phyloP scores from a whole-genome alignment of 2,113 vertebrate genomes.

The Myxocyprinus asiaticus region DNA sequence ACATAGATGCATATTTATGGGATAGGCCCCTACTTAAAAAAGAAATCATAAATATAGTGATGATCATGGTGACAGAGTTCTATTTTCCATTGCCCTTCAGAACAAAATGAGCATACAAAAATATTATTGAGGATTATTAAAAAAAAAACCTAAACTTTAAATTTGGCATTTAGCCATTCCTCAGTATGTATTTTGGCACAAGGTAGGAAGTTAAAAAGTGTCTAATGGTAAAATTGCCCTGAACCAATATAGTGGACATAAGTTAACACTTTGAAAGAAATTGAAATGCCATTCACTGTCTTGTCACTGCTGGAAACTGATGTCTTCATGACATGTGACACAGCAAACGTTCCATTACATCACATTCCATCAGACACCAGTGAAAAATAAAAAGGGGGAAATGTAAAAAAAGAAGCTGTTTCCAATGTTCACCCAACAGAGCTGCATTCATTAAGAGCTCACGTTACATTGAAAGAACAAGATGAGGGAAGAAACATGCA shows the following conservation, averaged over 20 bases:
- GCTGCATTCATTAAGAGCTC: background rate
- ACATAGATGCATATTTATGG: too few relatives aligned
- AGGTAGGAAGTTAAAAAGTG: background rate
- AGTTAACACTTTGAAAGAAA: constrained; percentile 9
- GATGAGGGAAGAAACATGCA: background rate
- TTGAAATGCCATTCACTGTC: constrained; percentile 30
- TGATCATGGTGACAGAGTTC: too few relatives aligned
- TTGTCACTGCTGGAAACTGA: constrained; percentile 37
- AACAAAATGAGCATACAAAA: too few relatives aligned
- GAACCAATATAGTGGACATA: background rate
- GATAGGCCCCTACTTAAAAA: too few relatives aligned
- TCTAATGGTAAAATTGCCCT: constrained; percentile 12
- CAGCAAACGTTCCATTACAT: constrained; percentile 9
- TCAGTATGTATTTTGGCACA: constrained; percentile 25
- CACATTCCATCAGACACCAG: background rate
- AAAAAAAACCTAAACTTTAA: background rate
- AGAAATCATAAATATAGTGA: too few relatives aligned
- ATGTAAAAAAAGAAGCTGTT: constrained; percentile 26
- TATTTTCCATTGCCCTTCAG: too few relatives aligned
- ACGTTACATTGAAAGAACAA: too few relatives aligned
- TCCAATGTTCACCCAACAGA: constrained; percentile 27
- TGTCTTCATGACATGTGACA: constrained; percentile 33
- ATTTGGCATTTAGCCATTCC: background rate
- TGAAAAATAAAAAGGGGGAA: constrained; percentile 20
- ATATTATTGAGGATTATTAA: background rate